These are phyloP conservation scores for Drosophila arawakana DNA, from an alignment of 1,140 invertebrate species.

Conservation along the genomic window DNA sequence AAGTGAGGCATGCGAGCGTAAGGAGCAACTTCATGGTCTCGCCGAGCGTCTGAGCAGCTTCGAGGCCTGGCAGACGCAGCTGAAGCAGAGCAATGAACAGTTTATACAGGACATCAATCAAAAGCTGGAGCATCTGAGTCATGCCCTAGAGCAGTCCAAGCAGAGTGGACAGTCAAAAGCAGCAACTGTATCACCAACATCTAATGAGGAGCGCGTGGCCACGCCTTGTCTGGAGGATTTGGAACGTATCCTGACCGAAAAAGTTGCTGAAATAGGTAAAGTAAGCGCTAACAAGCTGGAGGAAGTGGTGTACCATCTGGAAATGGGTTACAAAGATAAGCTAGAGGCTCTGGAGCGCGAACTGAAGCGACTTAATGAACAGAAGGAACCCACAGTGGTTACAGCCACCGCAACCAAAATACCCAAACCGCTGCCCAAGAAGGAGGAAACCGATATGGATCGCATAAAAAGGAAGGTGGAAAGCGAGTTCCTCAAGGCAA, in stretches of 20 bases:
- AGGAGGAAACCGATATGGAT: constrained; percentile 46
- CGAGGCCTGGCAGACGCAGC: constrained; percentile 64
- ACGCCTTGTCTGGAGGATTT: constrained; percentile 68
- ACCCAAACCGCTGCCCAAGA: constrained; percentile 56
- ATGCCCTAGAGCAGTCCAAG: constrained; percentile 60
- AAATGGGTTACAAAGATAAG: constrained; percentile 73
- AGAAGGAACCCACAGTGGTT: not conserved
- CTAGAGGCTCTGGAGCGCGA: constrained; percentile 67
- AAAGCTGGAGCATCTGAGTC: constrained; percentile 55
- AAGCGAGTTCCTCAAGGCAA: constrained; percentile 51
- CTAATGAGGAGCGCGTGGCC: constrained; percentile 32
- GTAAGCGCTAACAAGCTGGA: constrained; percentile 67
- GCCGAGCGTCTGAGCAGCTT: constrained; percentile 63
- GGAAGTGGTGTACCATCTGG: constrained; percentile 68
- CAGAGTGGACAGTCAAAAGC: constrained; percentile 5
- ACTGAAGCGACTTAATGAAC: constrained; percentile 42
- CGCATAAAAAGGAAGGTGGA: constrained; percentile 63
- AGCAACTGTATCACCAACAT: not conserved
- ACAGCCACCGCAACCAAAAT: constrained; percentile 46
- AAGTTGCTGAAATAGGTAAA: constrained; percentile 74
- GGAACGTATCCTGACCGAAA: constrained; percentile 70
- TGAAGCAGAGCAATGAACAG: constrained; percentile 65
- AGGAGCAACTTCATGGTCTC: constrained; percentile 62
- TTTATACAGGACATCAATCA: constrained; percentile 73
- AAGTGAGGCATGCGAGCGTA: constrained; percentile 51